Evolutionary conservation across 1,140 invertebrate genomes (phyloP).

Genomic region (Adoxophyes honmai): DNA sequence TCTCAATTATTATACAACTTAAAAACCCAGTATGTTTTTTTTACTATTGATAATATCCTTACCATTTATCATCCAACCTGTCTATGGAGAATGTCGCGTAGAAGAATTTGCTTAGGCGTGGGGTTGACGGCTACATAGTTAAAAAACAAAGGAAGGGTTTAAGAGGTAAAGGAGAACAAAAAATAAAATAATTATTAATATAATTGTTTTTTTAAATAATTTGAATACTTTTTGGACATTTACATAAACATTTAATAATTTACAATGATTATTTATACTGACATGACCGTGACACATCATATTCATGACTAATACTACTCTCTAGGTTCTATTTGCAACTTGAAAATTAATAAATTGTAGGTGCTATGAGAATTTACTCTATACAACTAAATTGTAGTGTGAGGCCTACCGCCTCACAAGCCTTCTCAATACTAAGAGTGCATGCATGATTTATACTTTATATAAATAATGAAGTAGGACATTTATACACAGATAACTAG

Average conservation of each 20-base stretch:
- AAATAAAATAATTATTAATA: constrained; percentile 68
- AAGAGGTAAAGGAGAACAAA: constrained; percentile 54
- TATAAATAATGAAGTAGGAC: constrained; percentile 70
- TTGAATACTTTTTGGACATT: constrained; percentile 77
- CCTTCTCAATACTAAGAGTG: constrained; percentile 68
- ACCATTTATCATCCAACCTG: too few relatives aligned
- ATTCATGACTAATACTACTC: constrained; percentile 70
- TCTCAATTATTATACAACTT: too few relatives aligned
- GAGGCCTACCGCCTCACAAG: constrained; percentile 64
- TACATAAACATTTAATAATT: constrained; percentile 78
- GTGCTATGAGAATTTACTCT: constrained; percentile 71
- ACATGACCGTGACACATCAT: constrained; percentile 73
- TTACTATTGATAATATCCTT: not conserved
- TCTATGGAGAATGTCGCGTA: too few relatives aligned
- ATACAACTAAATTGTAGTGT: constrained; percentile 63
- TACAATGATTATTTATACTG: constrained; percentile 76
- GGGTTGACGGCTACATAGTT: not conserved
- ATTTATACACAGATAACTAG: constrained; percentile 63
- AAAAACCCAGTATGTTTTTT: not conserved
- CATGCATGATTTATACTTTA: constrained; percentile 68
- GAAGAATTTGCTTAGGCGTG: too few relatives aligned
- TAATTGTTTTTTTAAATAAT: constrained; percentile 75
- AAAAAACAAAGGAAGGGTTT: constrained; percentile 38
- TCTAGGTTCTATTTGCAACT: constrained; percentile 69
- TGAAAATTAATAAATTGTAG: constrained; percentile 68